Evolutionary conservation across 2,113 vertebrate species (phyloP), one percentile per base, ranked within the genome.

Genomic region (Corythornis madagascariensis): DNA sequence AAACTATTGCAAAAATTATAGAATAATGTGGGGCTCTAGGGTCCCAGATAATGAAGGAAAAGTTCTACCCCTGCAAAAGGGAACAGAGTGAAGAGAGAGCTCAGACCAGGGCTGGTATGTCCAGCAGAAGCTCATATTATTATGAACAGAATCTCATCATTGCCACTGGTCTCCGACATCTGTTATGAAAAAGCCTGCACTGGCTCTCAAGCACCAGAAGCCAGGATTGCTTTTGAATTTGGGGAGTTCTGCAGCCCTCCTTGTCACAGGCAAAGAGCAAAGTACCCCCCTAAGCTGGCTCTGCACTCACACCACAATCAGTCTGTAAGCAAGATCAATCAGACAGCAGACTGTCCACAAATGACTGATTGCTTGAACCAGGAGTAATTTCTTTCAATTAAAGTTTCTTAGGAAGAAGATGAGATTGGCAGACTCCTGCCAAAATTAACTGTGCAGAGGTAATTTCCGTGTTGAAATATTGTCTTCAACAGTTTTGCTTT

Each of bases 101-200:
- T 75, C 22, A 31, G 53, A 28, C 12, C 59, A 60, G 6, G 4
- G 6, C n/a, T 57, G 25, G 14, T 2, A 70, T 0, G 1, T 16
- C 9, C 43, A 47, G 47, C 52, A 67, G 38, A 38, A 38, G 38
- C 9, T 38, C 38, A 38, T 38, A 38, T 38, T 38, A 38, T 38
- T 38, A 2, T 2, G 6, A 87, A 28, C 61, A 84, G 59, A 31
- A 63, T 53, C 14, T 25, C 13, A 40, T 19, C 53, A 59, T 0
- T 64, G 57, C 16, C 18, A 10, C 4, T 16, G 18, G 13, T 13
- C 18, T 72, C 66, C 45, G n/a, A 16, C 29, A n/a, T 10, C 59
- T 85, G 52, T 53, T 35, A 69, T 11, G 26, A 53, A 65, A 43
- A 16, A 38, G 13, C 56, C 9, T 3, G 2, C 1, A 0, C 22